These are phyloP conservation scores for Aspiorhynchus laticeps DNA, from an alignment of 2,113 vertebrate species.

Conservation along the genomic window DNA sequence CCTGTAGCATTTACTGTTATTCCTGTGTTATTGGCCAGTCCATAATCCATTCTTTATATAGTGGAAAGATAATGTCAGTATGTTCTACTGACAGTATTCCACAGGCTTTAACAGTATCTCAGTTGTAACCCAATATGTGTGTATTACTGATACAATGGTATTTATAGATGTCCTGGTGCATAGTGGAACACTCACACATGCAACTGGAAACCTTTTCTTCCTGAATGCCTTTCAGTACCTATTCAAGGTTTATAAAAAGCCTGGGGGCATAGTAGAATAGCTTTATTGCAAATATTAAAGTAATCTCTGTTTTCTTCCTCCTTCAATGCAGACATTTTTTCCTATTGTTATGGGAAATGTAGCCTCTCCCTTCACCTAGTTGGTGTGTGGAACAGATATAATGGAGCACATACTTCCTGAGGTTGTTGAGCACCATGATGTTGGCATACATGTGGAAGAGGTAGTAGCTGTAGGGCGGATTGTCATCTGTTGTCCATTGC, in stretches of 20 bases:
- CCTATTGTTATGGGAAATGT: neutral
- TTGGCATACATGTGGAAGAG: conserved; percentile 98
- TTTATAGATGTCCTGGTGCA: conserved; percentile 49
- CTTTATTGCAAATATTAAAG: conserved; percentile 29
- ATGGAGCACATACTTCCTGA: conserved; percentile 84
- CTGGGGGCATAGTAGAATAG: neutral
- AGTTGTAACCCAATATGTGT: conserved; percentile 38
- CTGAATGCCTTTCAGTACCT: neutral
- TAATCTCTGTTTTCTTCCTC: neutral
- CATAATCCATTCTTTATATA: neutral
- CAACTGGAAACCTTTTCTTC: conserved; percentile 29
- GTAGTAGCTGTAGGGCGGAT: conserved; percentile 97
- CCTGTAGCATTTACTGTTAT: neutral
- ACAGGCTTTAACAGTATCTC: conserved; percentile 22
- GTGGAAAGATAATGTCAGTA: neutral
- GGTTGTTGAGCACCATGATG: conserved; percentile 98
- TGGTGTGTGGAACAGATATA: neutral
- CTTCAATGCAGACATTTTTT: neutral
- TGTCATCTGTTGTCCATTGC: conserved; percentile 86
- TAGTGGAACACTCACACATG: conserved; percentile 10
- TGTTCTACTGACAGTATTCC: neutral
- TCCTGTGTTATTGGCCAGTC: neutral
- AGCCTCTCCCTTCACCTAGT: neutral
- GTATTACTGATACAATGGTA: conserved; percentile 22
- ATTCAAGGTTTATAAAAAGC: conserved; percentile 35